These are phyloP conservation scores for Sympetrum striolatum DNA, from an alignment of 2,888 invertebrate species.

Conservation along the genomic window DNA sequence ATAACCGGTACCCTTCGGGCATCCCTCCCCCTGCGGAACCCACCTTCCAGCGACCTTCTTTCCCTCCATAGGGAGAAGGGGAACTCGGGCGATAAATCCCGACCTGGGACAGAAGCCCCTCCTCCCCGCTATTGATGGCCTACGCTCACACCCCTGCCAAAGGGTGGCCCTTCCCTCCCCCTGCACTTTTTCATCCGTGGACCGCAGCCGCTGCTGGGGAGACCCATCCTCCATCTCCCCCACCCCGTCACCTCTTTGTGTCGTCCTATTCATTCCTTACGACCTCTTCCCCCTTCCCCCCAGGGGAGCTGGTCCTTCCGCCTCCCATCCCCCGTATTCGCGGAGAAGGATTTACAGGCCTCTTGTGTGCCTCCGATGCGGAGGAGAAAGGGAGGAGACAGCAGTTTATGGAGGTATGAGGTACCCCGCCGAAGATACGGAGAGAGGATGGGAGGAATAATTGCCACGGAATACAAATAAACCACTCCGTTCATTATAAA, in stretches of 20 bases:
- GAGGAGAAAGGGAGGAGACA: neutral
- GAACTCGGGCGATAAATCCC: conserved; percentile 11
- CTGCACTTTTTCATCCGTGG: neutral
- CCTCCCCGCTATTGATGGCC: neutral
- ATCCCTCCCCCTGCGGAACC: neutral
- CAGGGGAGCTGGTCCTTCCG: conserved; percentile 46
- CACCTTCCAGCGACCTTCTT: neutral
- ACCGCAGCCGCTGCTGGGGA: too few relatives aligned
- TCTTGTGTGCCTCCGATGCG: conserved; percentile 48
- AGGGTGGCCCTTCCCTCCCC: neutral
- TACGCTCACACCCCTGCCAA: neutral
- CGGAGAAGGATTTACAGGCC: conserved; percentile 46
- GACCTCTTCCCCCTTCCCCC: conserved; percentile 57
- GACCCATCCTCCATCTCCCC: neutral
- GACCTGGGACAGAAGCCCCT: conserved; percentile 36
- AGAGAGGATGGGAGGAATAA: neutral
- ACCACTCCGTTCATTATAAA: too few relatives aligned
- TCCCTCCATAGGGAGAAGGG: neutral
- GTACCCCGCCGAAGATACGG: neutral
- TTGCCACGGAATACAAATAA: too few relatives aligned
- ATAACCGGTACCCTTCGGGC: neutral
- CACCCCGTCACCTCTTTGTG: neutral
- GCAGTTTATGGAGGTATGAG: neutral
- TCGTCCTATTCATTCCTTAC: conserved; percentile 52
- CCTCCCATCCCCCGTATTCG: conserved; percentile 40